Base-by-base conservation (phyloP, 2,113 vertebrate genomes). In the Bucco capensis region DNA sequence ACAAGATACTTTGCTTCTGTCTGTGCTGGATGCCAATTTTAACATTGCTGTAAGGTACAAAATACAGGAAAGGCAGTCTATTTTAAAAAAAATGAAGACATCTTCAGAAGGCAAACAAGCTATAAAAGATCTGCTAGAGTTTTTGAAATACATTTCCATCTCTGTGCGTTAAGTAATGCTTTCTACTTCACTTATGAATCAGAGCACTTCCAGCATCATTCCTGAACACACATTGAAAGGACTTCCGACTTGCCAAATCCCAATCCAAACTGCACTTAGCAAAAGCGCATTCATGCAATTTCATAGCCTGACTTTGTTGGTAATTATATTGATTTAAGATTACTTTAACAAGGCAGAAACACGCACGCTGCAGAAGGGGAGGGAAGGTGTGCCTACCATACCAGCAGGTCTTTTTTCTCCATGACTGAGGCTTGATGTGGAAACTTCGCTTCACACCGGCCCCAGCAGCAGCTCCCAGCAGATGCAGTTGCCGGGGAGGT, bases 341-440 rank as follows among this genome's bases (percentile, higher is more conserved):
- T 54, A 6, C 62, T 69, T 69, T 18, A 51, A 71, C 58, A 24
- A 67, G 66, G 44, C 69, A 60, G 83, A 56, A 58, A 33, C 82
- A 47, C 33, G 42, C 16, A 5, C 1, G 2, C 15, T 71, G 70
- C 1, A 4, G 54, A 46, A 62, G 31, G 42, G 74, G 51, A 90
- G 35, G 62, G 60, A 53, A 74, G 81, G 76, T 31, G 49, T 4
- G 53, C 94, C 95, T 96, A 94, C 94, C 96, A 67, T 97, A 97
- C 97, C 97, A 95, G 70, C 0, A 74, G 44, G n/a, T 83, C 94
- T 93, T 79, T 91, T 73, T 62, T 92, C 81, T 94, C 95, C 97
- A 97, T 97, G 65, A 3, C 62, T 21, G 71, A 19, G 28, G 33
- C 33, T 46, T 28, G 33, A 25, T 0, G 40, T 12, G 47, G 49